These are phyloP conservation scores for Drosophila mauritiana DNA, from an alignment of 1,140 invertebrate genomes.

Conservation along the genomic window DNA sequence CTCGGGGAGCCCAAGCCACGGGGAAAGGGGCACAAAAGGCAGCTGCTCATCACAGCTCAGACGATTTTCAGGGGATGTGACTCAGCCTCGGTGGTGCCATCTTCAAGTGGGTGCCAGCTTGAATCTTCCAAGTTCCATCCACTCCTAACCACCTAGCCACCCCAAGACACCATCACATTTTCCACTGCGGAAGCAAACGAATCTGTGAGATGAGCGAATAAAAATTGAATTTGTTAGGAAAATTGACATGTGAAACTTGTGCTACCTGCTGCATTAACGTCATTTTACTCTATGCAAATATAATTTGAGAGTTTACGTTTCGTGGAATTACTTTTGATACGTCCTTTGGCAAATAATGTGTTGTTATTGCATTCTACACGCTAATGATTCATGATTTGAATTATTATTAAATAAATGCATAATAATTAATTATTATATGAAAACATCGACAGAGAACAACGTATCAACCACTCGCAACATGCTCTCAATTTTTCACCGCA, in stretches of 20 bases:
- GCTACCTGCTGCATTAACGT: constrained; percentile 47
- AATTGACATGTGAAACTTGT: constrained; percentile 55
- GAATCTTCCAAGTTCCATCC: constrained; percentile 36
- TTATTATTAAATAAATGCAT: no score
- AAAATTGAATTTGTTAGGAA: constrained; percentile 54
- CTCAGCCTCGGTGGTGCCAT: constrained; percentile 38
- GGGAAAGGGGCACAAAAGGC: neutral
- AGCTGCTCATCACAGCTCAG: constrained; percentile 36
- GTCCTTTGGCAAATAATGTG: neutral
- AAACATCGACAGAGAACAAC: neutral
- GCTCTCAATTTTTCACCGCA: constrained; percentile 50
- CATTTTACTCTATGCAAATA: constrained; percentile 24
- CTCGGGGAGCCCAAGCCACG: neutral
- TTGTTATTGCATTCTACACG: no score
- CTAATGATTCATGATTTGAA: no score
- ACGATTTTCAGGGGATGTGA: constrained; percentile 32
- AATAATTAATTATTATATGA: neutral
- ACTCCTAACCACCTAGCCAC: neutral
- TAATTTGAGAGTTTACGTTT: constrained; percentile 18
- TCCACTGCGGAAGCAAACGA: constrained; percentile 36
- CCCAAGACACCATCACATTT: neutral
- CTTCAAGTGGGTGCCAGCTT: constrained; percentile 59
- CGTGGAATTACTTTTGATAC: constrained; percentile 10
- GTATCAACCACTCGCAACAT: constrained; percentile 26
- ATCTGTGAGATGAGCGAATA: constrained; percentile 36